Evolutionary conservation across 2,888 invertebrate species (phyloP).

Genomic region (Stegophylla sp.): DNA sequence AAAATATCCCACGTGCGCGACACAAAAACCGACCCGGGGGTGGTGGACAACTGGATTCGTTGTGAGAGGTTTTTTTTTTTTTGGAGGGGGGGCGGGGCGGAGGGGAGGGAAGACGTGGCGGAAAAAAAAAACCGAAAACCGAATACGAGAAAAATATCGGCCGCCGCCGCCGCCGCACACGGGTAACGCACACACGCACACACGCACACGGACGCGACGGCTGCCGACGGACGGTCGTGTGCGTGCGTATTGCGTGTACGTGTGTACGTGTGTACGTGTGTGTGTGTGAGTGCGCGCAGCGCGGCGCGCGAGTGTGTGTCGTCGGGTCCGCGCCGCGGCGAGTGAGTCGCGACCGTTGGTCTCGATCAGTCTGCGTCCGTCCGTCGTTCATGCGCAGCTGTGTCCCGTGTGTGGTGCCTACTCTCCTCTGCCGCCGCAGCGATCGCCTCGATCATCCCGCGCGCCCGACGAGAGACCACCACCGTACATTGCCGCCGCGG

Average conservation of each 20-base stretch:
- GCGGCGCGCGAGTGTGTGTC: too few species aligned
- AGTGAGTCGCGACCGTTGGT: slow-evolving; percentile 38
- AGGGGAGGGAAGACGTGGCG: neutral
- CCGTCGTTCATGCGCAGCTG: slow-evolving; percentile 48
- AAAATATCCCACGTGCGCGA: too few species aligned
- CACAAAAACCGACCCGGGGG: too few species aligned
- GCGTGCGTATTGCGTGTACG: neutral
- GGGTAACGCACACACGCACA: neutral
- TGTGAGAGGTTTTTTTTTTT: too few species aligned
- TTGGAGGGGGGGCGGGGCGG: too few species aligned
- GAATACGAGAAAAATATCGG: neutral
- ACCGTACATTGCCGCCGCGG: too few species aligned
- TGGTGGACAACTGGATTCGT: too few species aligned
- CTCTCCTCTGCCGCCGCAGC: neutral
- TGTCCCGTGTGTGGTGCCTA: too few species aligned
- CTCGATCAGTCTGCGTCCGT: slow-evolving; percentile 48
- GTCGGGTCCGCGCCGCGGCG: slow-evolving; percentile 23
- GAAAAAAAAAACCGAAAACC: too few species aligned
- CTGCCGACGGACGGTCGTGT: neutral
- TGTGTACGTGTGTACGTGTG: neutral
- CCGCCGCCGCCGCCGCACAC: neutral
- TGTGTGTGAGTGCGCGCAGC: slow-evolving; percentile 21
- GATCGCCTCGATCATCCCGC: neutral
- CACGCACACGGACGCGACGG: neutral
- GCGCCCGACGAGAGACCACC: neutral